Evolutionary conservation across 2,888 invertebrate genomes (phyloP), one percentile per base, ranked within the genome.

Genomic region (Pseudanteris insignis): DNA sequence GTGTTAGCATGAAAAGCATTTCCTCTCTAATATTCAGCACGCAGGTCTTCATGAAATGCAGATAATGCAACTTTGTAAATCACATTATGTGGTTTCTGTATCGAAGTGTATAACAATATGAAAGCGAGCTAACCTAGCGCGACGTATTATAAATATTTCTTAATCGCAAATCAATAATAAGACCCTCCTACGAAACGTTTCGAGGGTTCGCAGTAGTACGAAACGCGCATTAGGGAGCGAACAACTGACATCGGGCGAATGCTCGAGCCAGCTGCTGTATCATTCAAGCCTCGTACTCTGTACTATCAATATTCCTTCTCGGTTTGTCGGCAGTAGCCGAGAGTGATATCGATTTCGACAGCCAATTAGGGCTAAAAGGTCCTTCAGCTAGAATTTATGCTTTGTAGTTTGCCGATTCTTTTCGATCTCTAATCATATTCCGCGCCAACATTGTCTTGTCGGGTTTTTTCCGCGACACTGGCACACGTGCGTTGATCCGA

Each of bases 301-400:
- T 55, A 40, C 63, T 58, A 66, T 64, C 64, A 63, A 66, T 66
- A 64, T 61, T 66, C 64, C 55, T 58, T 51, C 57, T 58, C 54
- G 58, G 64, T 58, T 62, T 63, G 63, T 64, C 60, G 64, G 54
- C 64, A 61, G 57, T 62, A 63, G 67, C 66, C 50, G 71, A 72
- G 70, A 73, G 71, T 71, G 69, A 72, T 76, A 77, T 78, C 75
- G 78, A 77, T 75, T 75, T 69, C 70, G 70, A 72, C 73, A 73
- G 73, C 74, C 78, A 79, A 79, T 79, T 77, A 79, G 74, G 74
- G 69, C 73, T 76, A 77, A 77, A 77, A 77, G 76, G 72, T 73
- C 76, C 75, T 76, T 70, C 69, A 69, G 67, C 67, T 68, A 68
- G 70, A 74, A 73, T 74, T 73, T 73, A 63, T 68, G 67, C 69